Evolutionary conservation across 2,113 vertebrate genomes (phyloP), one percentile per base, ranked within the genome.

Genomic region (Struthio camelus): DNA sequence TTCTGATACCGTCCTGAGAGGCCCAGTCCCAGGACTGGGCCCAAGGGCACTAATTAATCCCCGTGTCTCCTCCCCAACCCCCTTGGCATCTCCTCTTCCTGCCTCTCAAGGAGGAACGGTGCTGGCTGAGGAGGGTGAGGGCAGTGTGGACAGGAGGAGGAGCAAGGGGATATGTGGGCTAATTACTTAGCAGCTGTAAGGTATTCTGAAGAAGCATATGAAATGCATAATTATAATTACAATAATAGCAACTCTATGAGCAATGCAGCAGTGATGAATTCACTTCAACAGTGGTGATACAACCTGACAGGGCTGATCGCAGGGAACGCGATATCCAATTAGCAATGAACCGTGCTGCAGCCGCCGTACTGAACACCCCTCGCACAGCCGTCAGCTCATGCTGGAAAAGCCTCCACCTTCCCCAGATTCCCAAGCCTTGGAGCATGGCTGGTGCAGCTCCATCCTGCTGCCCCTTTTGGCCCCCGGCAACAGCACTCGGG

Each of bases 71-170:
- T 1, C 5, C 38, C 42, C 81, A 42, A 25, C n/a, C n/a, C n/a
- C n/a, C n/a, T n/a, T n/a, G n/a, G n/a, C n/a, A n/a, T 19, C 40
- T 1, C 18, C 58, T 13, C 34, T 59, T 32, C 36, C 20, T 44
- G 38, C 0, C 22, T 34, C 50, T 19, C 23, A 71, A 67, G 78
- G 80, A 64, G 36, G 56, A 28, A 15, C 7, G 3, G 73, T n/a
- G 28, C 20, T 59, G 51, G 56, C 44, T 5, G 40, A 79, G 22
- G 72, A 7, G 53, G 34, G 1, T 0, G 0, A 40, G 80, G 40
- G 53, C 25, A 73, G 38, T 0, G 0, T 4, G 58, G 54, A 16
- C 0, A 0, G 32, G 34, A 1, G 0, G 69, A 54, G 53, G 48
- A n/a, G 15, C 4, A 0, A 42, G 51, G 53, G 42, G 38, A 27